Evolutionary conservation across 2,113 vertebrate genomes (phyloP).

Genomic region (Lasiurus cinereus): DNA sequence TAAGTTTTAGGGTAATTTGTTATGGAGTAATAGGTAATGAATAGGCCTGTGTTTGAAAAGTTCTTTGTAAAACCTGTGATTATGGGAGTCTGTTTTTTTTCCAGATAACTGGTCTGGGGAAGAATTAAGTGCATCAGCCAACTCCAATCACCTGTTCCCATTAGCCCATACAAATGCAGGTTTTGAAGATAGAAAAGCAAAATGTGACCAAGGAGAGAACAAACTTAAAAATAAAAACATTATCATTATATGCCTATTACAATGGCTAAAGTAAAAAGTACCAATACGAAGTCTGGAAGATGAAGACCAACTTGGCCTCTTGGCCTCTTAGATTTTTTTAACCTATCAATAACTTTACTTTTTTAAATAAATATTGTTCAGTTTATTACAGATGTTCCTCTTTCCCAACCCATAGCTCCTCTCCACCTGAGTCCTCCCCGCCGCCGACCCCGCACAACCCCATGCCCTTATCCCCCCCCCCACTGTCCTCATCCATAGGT

Average conservation of each 20-base stretch:
- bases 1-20: neutral
- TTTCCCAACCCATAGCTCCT: too few species aligned
- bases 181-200: neutral
- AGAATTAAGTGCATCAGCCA: neutral
- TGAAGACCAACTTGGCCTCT: neutral
- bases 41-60: neutral
- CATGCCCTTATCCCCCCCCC: too few species aligned
- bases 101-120: neutral
- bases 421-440: too few species aligned
- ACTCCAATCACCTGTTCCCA: neutral
- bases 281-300: neutral
- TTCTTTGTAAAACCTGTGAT: neutral
- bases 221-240: constrained; percentile 10
- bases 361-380: too few species aligned
- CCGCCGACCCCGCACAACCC: too few species aligned
- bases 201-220: neutral
- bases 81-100: neutral
- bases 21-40: neutral
- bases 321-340: too few species aligned
- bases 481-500: too few species aligned
- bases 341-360: too few species aligned
- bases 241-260: neutral
- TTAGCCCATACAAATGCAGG: neutral
- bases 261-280: neutral
- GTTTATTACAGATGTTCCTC: too few species aligned